Evolutionary conservation across 2,113 vertebrate genomes (phyloP), one percentile per base, ranked within the genome.

Genomic region (Oxyura jamaicensis): DNA sequence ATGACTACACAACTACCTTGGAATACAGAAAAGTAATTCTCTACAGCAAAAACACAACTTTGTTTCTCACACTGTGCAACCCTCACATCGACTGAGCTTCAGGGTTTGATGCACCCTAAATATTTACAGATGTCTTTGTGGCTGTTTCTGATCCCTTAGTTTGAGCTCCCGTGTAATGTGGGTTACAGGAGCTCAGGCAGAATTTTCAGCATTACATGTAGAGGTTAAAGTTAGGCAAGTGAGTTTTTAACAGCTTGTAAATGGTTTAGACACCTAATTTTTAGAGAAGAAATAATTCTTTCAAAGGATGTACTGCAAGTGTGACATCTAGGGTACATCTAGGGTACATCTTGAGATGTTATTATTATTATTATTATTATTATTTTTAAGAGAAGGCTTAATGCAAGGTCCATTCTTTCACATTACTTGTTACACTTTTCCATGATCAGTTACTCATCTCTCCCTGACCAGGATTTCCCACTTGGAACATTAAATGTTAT

Each of bases 191-290:
- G 58, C 33, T 86, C n/a, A 76, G 53, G 2, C 59, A 63, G 46
- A 3, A 2, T 10, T 84, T 85, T 88, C 36, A 58, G 15, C 3
- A 11, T 25, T 36, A 4, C 14, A 15, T 0, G 0, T 31, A 50
- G 25, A 46, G 3, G 13, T 60, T 83, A 25, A 25, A 39, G 5
- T 81, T 42, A 65, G 53, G 33, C 80, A 83, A 12, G 2, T 48
- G 4, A 17, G 28, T 35, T 71, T 85, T 56, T 59, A 44, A 59
- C 8, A 63, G 5, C 16, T 86, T 69, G n/a, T 46, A 41, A 5
- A 12, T 59, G 6, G 10, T 36, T 60, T 76, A 53, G 59, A 80
- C 7, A 36, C 7, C 10, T 65, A 13, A 50, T 10, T 71, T 85
- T 78, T 77, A 72, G 10, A 86, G 3, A 2, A 39, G 1, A 72